phyloP scores from a whole-genome alignment of 2,888 invertebrate species.

The Dryocosmus kuriphilus region DNA sequence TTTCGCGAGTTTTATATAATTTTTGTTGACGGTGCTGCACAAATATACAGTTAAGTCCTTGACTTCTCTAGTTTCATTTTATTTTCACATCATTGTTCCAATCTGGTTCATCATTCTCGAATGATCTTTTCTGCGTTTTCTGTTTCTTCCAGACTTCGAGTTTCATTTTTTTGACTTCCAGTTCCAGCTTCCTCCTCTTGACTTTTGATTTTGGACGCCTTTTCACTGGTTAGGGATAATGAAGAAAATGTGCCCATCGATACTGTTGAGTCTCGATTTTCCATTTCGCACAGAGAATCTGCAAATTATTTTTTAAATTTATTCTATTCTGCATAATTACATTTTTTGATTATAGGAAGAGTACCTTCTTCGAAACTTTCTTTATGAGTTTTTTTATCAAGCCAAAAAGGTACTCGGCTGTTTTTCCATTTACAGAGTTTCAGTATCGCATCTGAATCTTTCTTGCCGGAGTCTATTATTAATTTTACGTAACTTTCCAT shows the following conservation, averaged over 20 bases:
- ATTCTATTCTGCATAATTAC: no score
- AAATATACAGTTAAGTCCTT: background rate
- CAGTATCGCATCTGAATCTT: constrained; percentile 73
- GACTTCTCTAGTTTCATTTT: background rate
- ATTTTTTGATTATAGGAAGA: background rate
- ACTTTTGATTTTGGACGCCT: background rate
- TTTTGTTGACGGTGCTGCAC: background rate
- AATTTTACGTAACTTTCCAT: constrained; percentile 78
- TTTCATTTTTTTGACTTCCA: background rate
- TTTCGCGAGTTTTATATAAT: background rate
- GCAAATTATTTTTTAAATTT: background rate
- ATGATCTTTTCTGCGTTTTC: background rate
- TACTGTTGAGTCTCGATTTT: background rate
- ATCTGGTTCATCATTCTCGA: background rate
- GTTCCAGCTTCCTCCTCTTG: background rate
- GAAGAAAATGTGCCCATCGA: background rate
- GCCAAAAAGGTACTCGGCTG: constrained; percentile 77
- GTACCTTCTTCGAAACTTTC: background rate
- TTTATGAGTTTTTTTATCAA: background rate
- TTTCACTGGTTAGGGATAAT: background rate
- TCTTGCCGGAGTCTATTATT: constrained; percentile 74
- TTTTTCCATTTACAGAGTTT: constrained; percentile 80
- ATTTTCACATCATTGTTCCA: background rate
- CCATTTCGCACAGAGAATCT: background rate
- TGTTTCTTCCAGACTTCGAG: background rate